These are phyloP conservation scores for Erynnis tages DNA, from an alignment of 2,888 invertebrate species.

Conservation along the genomic window DNA sequence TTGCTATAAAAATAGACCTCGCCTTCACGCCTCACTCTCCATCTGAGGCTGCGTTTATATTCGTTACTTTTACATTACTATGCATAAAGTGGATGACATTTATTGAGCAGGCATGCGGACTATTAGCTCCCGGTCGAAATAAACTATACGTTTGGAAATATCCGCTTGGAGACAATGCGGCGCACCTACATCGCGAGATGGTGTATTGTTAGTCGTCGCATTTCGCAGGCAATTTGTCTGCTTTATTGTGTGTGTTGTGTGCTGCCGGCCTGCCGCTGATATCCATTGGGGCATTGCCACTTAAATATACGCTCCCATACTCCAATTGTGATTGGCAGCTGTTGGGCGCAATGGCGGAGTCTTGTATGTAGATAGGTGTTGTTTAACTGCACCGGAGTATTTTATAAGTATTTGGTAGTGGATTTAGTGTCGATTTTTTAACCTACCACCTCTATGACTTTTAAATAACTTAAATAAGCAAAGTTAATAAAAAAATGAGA, in stretches of 20 bases:
- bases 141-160: constrained; percentile 40
- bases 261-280: constrained; percentile 45
- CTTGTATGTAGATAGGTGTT: neutral
- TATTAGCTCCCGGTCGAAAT: constrained; percentile 28
- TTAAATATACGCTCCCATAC: constrained; percentile 11
- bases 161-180: constrained; percentile 66
- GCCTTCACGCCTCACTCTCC: constrained; percentile 14
- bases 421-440: no score
- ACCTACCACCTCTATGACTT: no score
- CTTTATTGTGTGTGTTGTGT: constrained; percentile 66
- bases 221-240: constrained; percentile 72
- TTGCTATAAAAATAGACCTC: constrained; percentile 11
- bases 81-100: constrained; percentile 23
- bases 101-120: constrained; percentile 14
- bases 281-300: constrained; percentile 34
- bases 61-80: no score
- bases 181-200: constrained; percentile 53
- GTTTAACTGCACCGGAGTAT: no score
- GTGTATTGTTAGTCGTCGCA: constrained; percentile 57
- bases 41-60: neutral
- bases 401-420: no score
- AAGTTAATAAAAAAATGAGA: no score
- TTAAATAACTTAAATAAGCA: no score
- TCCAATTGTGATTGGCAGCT: constrained; percentile 23
- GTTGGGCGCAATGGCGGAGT: constrained; percentile 1